These are phyloP conservation scores for Leptopilina syphax DNA, from an alignment of 2,888 invertebrate species.

Conservation along the genomic window DNA sequence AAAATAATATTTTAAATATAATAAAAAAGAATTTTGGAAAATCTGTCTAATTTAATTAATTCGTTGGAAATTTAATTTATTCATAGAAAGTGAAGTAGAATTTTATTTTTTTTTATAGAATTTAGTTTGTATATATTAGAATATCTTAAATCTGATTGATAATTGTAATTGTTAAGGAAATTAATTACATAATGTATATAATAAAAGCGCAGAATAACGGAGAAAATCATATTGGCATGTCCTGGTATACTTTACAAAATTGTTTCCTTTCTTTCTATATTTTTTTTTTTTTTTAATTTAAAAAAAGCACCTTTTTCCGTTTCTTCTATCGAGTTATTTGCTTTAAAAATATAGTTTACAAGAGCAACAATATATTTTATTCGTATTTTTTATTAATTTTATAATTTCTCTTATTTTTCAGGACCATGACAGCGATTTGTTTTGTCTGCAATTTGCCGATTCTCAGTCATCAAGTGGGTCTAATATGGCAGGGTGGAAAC, in stretches of 20 bases:
- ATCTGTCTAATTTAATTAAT: background rate
- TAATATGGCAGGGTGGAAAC: conserved; percentile 96
- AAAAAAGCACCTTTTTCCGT: conserved; percentile 64
- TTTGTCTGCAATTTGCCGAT: conserved; percentile 98
- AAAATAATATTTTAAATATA: too few species aligned
- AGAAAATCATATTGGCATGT: conserved; percentile 68
- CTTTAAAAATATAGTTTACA: background rate
- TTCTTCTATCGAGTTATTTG: conserved; percentile 52
- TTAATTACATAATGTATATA: background rate
- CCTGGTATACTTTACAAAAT: conserved; percentile 65
- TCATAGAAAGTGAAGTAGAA: background rate
- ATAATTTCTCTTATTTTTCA: conserved; percentile 75
- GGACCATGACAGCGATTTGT: conserved; percentile 96
- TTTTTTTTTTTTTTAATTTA: conserved; percentile 56
- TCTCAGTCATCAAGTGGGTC: conserved; percentile 94
- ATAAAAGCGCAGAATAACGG: conserved; percentile 38
- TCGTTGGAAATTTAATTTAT: background rate
- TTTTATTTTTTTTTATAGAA: background rate
- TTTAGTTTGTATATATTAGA: background rate
- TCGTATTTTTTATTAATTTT: background rate
- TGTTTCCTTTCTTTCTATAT: too few species aligned
- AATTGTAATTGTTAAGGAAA: background rate
- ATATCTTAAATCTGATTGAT: background rate
- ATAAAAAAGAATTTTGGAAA: background rate
- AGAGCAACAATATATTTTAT: background rate